Percentiles rank a stretch among this genome's conserved stretches.
Evolutionary conservation across 2,113 vertebrate species (phyloP).

Genomic region (Meles meles): DNA sequence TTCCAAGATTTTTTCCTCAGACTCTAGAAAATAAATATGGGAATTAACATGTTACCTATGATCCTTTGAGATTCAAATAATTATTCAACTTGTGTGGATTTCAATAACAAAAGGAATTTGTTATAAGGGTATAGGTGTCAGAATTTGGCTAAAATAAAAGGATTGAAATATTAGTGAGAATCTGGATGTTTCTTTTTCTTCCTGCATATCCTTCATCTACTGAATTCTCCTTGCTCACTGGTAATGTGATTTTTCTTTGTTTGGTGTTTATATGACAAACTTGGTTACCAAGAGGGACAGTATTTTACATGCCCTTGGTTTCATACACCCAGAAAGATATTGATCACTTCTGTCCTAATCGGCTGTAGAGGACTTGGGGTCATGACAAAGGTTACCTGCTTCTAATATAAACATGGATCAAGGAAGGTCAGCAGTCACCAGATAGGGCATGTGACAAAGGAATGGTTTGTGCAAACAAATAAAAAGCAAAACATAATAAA

Average conservation of each 20-base stretch:
- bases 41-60: background rate
- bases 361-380: background rate
- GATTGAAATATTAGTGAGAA: background rate
- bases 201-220: background rate
- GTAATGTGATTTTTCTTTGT: background rate
- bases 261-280: background rate
- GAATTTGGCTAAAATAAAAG: background rate
- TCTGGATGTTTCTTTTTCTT: background rate
- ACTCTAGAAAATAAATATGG: background rate
- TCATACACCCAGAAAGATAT: background rate
- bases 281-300: background rate
- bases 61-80: background rate
- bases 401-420: background rate
- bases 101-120: background rate
- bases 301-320: background rate
- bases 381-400: fast-evolving
- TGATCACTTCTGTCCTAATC: background rate
- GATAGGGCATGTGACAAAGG: background rate
- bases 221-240: background rate
- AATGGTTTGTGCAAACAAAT: background rate
- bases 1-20: background rate
- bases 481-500: background rate
- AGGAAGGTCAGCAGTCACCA: background rate
- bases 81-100: background rate
- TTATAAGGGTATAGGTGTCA: background rate